Conservation (phyloP, 2,888 invertebrate species). For the Heliconius erato region DNA sequence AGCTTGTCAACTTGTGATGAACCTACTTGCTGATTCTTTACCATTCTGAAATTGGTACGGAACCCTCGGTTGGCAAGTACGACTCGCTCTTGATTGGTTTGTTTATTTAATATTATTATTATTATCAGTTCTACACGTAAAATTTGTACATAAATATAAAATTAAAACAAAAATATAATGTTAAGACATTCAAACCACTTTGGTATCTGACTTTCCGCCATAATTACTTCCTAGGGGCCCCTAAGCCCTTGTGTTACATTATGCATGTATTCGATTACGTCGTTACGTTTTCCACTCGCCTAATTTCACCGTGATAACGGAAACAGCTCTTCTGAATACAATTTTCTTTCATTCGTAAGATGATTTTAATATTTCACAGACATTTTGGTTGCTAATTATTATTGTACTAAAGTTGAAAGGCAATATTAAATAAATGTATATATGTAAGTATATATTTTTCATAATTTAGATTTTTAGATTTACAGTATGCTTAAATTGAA, state of each 20-base stretch:
- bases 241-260: constrained; percentile 27
- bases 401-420: neutral
- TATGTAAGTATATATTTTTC: neutral
- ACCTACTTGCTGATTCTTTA: too few relatives aligned
- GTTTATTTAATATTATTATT: neutral
- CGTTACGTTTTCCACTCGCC: constrained; percentile 40
- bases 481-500: neutral
- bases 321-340: constrained; percentile 3
- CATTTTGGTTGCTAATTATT: neutral
- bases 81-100: too few relatives aligned
- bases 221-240: constrained; percentile 34
- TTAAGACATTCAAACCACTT: constrained; percentile 18
- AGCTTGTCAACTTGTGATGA: too few relatives aligned
- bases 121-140: neutral
- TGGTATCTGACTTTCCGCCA: constrained; percentile 7
- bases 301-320: constrained; percentile 35
- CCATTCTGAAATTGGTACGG: too few relatives aligned
- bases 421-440: neutral
- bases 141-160: neutral
- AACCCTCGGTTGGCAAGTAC: too few relatives aligned
- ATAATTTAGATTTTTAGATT: neutral
- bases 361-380: neutral
- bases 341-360: constrained; percentile 5
- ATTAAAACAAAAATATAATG: neutral
- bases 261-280: constrained; percentile 42